Conservation (phyloP, 2,113 vertebrate species). For the Melozone crissalis region DNA sequence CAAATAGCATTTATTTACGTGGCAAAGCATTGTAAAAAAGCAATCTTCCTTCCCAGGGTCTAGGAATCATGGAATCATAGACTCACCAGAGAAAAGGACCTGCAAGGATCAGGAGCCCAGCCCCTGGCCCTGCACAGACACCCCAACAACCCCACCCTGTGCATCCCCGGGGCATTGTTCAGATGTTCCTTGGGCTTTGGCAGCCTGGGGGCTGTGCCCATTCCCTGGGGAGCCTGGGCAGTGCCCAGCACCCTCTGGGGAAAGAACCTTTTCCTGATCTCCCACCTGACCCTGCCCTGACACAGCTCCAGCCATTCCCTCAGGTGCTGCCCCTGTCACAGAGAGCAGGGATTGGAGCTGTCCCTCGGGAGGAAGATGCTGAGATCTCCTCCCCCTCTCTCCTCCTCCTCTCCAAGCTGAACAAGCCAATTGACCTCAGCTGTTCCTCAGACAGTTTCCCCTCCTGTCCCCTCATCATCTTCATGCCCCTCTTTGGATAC, state of each 20-base stretch:
- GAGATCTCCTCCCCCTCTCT: not conserved
- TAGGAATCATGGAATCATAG: not conserved
- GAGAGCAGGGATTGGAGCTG: not conserved
- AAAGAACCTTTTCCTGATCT: not conserved
- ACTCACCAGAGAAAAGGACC: not conserved
- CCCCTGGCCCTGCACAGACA: not conserved
- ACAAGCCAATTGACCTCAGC: not conserved
- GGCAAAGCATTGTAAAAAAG: not conserved
- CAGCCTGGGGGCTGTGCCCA: not conserved
- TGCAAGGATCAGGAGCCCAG: not conserved
- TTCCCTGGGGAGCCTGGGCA: not conserved
- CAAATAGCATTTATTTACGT: not conserved
- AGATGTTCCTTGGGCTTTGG: not conserved
- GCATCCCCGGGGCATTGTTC: not conserved
- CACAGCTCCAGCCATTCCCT: not conserved
- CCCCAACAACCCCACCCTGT: not conserved
- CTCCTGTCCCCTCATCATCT: not conserved
- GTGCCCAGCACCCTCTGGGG: not conserved
- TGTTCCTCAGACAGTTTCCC: not conserved
- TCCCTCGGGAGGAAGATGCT: not conserved
- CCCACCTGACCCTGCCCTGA: fast-evolving
- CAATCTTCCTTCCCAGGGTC: fast-evolving
- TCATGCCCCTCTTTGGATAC: not conserved
- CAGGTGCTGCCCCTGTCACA: not conserved
- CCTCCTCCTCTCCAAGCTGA: not conserved